Evolutionary conservation across 2,888 invertebrate species (phyloP).

Genomic region (Chelonus formosanus): DNA sequence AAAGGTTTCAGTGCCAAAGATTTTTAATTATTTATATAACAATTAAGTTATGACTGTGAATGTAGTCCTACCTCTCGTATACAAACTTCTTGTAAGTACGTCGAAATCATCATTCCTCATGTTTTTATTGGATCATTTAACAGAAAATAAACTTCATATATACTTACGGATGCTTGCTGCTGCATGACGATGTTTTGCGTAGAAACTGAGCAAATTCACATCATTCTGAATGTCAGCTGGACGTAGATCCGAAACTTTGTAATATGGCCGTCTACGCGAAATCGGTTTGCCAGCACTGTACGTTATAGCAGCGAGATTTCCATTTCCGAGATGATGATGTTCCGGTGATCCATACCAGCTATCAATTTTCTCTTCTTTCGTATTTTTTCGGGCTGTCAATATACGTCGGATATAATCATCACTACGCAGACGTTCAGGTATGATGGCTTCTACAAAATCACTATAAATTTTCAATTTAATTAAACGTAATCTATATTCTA

Average conservation of each 20-base stretch:
- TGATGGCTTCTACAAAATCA: constrained; percentile 66
- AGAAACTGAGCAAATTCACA: constrained; percentile 87
- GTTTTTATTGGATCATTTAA: too few species aligned
- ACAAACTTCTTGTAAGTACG: too few species aligned
- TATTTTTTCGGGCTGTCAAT: constrained; percentile 72
- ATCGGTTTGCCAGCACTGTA: constrained; percentile 84
- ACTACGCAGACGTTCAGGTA: constrained; percentile 70
- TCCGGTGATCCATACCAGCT: constrained; percentile 76
- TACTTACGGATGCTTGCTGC: constrained; percentile 67
- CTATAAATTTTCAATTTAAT: too few species aligned
- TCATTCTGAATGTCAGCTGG: constrained; percentile 80
- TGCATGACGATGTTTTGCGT: constrained; percentile 81
- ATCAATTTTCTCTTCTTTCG: constrained; percentile 70
- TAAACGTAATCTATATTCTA: too few species aligned
- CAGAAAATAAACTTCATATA: too few species aligned
- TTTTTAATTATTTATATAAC: too few species aligned
- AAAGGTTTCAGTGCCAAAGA: too few species aligned
- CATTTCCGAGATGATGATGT: constrained; percentile 70
- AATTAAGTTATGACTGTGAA: too few species aligned
- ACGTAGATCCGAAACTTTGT: constrained; percentile 71
- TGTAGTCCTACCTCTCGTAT: too few species aligned
- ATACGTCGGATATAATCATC: constrained; percentile 79
- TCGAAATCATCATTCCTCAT: too few species aligned
- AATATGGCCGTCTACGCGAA: constrained; percentile 78
- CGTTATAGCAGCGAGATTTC: constrained; percentile 84